Evolutionary conservation across 2,797 vertebrate genomes (phyloP).

Genomic region (Pyrocephalus nanus): DNA sequence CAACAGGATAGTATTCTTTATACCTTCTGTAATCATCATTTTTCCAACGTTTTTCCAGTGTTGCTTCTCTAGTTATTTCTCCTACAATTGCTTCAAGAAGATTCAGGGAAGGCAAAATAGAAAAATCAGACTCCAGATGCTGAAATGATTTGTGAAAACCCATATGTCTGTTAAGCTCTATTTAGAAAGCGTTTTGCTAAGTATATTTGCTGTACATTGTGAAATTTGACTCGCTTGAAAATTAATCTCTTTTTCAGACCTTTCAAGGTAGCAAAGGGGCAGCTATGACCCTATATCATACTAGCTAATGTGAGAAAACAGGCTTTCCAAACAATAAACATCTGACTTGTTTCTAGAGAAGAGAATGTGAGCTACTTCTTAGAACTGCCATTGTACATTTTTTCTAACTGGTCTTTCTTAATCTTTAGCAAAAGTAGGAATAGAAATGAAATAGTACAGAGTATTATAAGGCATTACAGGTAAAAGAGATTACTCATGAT

Average conservation of each 20-base stretch:
- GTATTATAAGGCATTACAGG: neutral
- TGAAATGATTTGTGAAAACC: neutral
- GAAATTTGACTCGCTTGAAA: neutral
- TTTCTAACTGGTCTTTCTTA: neutral
- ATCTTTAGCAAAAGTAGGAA: neutral
- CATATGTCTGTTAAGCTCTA: neutral
- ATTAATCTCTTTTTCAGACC: neutral
- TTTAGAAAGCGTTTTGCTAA: neutral
- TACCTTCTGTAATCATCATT: constrained; percentile 18
- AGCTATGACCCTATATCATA: neutral
- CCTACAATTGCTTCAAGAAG: neutral
- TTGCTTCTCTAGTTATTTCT: neutral
- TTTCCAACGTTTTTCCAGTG: neutral
- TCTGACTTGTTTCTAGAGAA: neutral
- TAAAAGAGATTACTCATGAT: neutral
- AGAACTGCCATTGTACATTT: neutral
- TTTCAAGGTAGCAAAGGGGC: neutral
- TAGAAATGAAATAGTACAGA: neutral
- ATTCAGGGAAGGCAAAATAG: neutral
- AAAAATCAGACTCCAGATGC: neutral
- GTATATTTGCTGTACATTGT: neutral
- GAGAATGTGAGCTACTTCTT: neutral
- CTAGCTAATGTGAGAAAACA: neutral
- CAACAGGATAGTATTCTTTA: neutral
- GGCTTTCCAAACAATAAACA: neutral